Base-by-base conservation (phyloP, 2,113 vertebrate species). In the Neodontobutis hainanensis region DNA sequence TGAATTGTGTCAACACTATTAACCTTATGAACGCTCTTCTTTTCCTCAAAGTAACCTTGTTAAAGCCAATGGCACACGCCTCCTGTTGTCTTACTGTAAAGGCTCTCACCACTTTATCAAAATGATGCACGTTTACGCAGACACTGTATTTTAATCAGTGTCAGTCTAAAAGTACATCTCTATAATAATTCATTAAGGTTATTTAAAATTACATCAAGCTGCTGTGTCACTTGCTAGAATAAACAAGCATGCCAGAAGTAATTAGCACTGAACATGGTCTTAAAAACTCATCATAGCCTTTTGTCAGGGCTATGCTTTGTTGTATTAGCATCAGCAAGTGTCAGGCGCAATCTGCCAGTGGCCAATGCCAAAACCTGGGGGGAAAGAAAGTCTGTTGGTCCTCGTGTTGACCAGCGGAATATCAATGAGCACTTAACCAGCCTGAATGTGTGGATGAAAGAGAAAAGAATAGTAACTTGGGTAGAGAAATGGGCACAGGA, bases 291-390 rank as follows among this genome's bases (percentile, higher is more conserved):
- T 86, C 71, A 84, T 73, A 57, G 19, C 75, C 80, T 86, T 85
- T 87, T 81, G 86, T 81, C 77, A 85, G 77, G 40, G 68, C 73
- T 51, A 64, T 61, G 80, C 80, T 86, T 86, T 87, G 88, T 87
- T 86, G 82, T 85, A 87, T 87, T 78, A 85, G 85, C 82, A 82
- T 90, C 88, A 87, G 81, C 65, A 61, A 63, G 69, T 82, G 80
- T 86, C 88, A 68, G 72, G 68, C 73, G 68, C 83, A 88, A 88
- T 85, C 75, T 85, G 82, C 67, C 68, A 84, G 76, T 70, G 75
- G 67, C 85, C 73, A 78, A 70, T 83, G 65, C 72, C 19, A 61
- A 86, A 59, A 77, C 61, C 75, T 61, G 11, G 81, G 61, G 73
- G 32, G 66, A 19, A 48, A 71, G 64, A 81, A 73, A 75, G 85